Evolutionary conservation across 1,140 invertebrate genomes (phyloP).

Genomic region (Tetramorium parvispinum): DNA sequence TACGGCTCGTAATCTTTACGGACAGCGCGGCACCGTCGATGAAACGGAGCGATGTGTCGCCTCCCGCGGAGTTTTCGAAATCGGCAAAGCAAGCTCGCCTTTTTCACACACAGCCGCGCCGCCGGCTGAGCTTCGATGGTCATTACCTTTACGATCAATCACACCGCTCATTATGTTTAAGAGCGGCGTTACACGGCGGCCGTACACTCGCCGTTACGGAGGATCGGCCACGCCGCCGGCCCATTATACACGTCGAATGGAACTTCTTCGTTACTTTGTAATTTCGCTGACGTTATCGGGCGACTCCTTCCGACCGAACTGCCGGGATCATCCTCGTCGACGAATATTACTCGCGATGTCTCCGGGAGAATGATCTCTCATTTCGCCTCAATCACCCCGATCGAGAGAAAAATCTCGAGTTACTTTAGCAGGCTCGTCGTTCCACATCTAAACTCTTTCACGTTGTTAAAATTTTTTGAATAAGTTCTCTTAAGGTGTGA

Average conservation of each 20-base stretch:
- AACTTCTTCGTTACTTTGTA: slow-evolving; percentile 62
- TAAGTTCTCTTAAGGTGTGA: neutral
- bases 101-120: slow-evolving; percentile 20
- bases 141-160: slow-evolving; percentile 83
- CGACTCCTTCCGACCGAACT: neutral
- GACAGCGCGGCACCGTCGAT: slow-evolving; percentile 8
- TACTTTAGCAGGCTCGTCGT: neutral
- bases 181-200: slow-evolving; percentile 74
- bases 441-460: neutral
- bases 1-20: slow-evolving; percentile 15
- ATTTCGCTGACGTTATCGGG: slow-evolving; percentile 42
- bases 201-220: slow-evolving; percentile 72
- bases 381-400: neutral
- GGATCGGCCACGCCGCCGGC: slow-evolving; percentile 30
- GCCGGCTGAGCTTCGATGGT: slow-evolving; percentile 71
- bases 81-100: slow-evolving; percentile 37
- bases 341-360: slow-evolving; percentile 16
- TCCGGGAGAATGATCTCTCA: neutral
- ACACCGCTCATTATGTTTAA: slow-evolving; percentile 82
- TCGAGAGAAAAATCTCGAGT: neutral
- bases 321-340: neutral
- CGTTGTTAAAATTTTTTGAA: neutral
- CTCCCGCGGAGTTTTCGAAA: slow-evolving; percentile 72
- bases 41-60: slow-evolving; percentile 54
- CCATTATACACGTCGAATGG: slow-evolving; percentile 56